Conservation (phyloP, 2,888 invertebrate species). For the Syrphus vitripennis region DNA sequence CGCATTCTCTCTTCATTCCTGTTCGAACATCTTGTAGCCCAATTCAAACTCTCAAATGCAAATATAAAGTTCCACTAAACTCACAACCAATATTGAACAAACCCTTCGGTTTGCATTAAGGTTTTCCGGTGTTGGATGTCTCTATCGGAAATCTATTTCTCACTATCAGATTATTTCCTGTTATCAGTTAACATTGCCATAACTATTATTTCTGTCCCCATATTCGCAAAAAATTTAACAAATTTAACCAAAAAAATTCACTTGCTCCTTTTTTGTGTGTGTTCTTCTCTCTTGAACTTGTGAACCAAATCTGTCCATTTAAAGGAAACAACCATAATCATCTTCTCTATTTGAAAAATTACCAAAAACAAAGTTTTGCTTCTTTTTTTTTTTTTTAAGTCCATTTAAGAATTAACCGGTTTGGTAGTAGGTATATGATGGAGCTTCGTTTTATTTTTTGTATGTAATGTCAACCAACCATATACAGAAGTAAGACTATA, state of each 20-base stretch:
- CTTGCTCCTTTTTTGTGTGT: neutral
- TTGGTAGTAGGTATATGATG: neutral
- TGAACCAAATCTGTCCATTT: conserved; percentile 36
- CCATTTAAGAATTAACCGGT: conserved; percentile 30
- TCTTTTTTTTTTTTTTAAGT: neutral
- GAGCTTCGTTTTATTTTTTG: neutral
- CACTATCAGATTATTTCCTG: conserved; percentile 53
- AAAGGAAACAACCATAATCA: conserved; percentile 42
- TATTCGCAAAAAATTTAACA: too few relatives aligned
- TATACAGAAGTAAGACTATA: neutral
- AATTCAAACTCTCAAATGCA: too few relatives aligned
- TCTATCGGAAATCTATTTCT: conserved; percentile 54
- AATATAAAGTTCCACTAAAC: too few relatives aligned
- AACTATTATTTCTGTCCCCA: neutral
- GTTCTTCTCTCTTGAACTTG: neutral
- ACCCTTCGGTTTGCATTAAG: conserved; percentile 12
- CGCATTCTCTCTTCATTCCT: too few relatives aligned
- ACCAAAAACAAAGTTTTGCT: neutral
- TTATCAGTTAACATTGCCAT: conserved; percentile 31
- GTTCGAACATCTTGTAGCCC: too few relatives aligned
- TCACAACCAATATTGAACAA: neutral
- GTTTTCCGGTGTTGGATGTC: conserved; percentile 28
- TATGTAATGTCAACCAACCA: neutral
- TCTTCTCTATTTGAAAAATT: conserved; percentile 42
- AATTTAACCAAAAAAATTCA: conserved; percentile 18